Percentiles rank a stretch among this genome's conserved stretches.
Conservation (phyloP, 64 coral and sea anemone genomes). For the Montipora capricornis region DNA sequence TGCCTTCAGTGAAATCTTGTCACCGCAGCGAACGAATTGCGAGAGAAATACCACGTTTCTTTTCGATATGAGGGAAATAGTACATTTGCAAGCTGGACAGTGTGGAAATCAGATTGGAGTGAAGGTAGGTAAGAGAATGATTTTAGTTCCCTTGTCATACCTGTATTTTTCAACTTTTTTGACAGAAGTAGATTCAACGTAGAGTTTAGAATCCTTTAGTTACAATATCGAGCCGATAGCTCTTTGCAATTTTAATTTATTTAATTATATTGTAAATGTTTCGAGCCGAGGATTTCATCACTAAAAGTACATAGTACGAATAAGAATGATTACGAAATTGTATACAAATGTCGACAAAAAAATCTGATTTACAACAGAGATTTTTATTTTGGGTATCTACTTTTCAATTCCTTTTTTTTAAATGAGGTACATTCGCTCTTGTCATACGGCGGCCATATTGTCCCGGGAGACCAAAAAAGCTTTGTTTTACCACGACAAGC, state of each 20-base stretch:
- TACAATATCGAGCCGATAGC: too few relatives aligned
- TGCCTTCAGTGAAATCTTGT: not conserved
- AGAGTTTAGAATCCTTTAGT: too few relatives aligned
- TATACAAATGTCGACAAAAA: not conserved
- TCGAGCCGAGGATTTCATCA: too few relatives aligned
- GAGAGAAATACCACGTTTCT: not conserved
- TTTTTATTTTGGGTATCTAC: not conserved
- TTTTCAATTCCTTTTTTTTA: not conserved
- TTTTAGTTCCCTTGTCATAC: not conserved
- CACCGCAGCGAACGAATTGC: not conserved
- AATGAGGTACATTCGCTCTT: not conserved
- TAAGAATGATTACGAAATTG: not conserved
- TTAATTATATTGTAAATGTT: too few relatives aligned
- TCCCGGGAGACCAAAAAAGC: too few relatives aligned
- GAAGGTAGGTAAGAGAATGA: conserved; percentile 65
- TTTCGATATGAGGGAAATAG: conserved; percentile 66
- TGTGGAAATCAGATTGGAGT: conserved; percentile 75
- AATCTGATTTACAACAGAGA: not conserved
- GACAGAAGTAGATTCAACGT: too few relatives aligned
- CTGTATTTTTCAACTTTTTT: not conserved
- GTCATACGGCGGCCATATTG: too few relatives aligned
- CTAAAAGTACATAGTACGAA: too few relatives aligned
- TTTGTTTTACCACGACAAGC: too few relatives aligned
- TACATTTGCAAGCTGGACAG: conserved; percentile 67
- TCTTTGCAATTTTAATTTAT: too few relatives aligned